phyloP scores from a whole-genome alignment of 2,888 invertebrate species.

The Ectropis crepuscularia region DNA sequence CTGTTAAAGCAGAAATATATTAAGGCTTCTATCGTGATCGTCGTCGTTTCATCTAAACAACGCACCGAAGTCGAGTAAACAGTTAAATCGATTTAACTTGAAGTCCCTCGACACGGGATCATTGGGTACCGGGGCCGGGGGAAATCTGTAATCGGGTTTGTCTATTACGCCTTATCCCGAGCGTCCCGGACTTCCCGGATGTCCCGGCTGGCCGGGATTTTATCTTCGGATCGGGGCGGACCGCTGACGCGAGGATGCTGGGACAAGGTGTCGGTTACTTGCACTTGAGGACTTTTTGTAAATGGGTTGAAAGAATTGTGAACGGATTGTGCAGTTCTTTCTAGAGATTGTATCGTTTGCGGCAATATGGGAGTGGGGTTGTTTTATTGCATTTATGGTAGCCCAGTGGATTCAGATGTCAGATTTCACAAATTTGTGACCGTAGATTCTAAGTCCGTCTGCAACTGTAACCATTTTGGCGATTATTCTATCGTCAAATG shows the following conservation, averaged over 20 bases:
- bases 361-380: too few species aligned
- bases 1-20: background rate
- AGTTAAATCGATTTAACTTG: constrained; percentile 47
- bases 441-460: too few species aligned
- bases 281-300: background rate
- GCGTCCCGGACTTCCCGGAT: constrained; percentile 32
- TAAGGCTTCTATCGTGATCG: constrained; percentile 5
- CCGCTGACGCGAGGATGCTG: constrained; percentile 47
- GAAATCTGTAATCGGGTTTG: constrained; percentile 78
- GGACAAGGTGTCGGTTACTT: background rate
- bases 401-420: too few species aligned
- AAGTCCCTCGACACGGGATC: constrained; percentile 55
- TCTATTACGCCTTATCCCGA: constrained; percentile 68
- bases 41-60: constrained; percentile 1
- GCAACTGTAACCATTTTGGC: too few species aligned
- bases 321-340: too few species aligned
- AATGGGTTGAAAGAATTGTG: too few species aligned
- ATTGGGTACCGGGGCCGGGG: constrained; percentile 67
- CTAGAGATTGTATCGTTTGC: too few species aligned
- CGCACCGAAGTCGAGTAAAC: constrained; percentile 28
- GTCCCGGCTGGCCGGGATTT: constrained; percentile 50
- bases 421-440: too few species aligned
- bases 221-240: constrained; percentile 57
- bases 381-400: too few species aligned
- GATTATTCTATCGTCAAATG: too few species aligned